Evolutionary conservation across 2,797 vertebrate genomes (phyloP).

Genomic region (Platyrinchus mystaceus): DNA sequence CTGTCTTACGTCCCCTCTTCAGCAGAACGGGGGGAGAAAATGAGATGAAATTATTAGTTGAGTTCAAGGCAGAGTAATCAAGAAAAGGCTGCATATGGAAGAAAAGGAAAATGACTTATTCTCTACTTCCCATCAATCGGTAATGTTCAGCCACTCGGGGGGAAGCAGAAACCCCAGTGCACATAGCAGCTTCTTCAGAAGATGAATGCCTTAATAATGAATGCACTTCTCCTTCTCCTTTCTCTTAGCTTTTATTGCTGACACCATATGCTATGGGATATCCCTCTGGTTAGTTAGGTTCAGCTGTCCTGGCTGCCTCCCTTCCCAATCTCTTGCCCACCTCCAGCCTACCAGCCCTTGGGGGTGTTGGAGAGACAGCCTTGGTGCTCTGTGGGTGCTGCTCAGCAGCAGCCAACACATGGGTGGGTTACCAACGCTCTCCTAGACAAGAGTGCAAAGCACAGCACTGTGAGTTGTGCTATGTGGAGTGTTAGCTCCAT

Average conservation of each 20-base stretch:
- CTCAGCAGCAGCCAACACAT: neutral
- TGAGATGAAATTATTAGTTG: neutral
- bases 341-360: accelerated
- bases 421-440: neutral
- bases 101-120: neutral
- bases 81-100: neutral
- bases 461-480: accelerated
- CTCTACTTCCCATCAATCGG: neutral
- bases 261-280: accelerated
- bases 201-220: accelerated
- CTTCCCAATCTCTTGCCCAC: neutral
- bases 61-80: neutral
- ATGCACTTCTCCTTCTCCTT: neutral
- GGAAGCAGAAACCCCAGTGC: neutral
- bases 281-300: neutral
- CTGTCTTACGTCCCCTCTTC: neutral
- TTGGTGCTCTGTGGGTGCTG: neutral
- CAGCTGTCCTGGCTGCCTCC: neutral
- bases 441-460: neutral
- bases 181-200: neutral
- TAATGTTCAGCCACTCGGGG: accelerated
- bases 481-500: accelerated
- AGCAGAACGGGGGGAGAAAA: neutral
- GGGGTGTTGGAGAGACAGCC: neutral
- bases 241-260: neutral